phyloP scores from a whole-genome alignment of 2,797 vertebrate species.

The Poecilia gillii region DNA sequence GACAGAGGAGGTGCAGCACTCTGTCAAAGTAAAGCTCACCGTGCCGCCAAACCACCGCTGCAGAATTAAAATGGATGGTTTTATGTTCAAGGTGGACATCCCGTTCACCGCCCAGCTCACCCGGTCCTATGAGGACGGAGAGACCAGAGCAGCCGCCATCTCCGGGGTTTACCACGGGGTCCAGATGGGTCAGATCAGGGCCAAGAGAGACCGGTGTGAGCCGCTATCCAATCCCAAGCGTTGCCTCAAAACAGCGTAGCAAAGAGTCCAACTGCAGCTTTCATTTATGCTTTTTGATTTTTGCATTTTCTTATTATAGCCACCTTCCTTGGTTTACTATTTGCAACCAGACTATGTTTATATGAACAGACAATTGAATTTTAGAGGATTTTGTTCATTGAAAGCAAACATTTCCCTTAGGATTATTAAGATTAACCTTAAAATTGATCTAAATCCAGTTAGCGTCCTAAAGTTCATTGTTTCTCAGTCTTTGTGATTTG shows the following conservation, averaged over 20 bases:
- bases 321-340: neutral
- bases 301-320: neutral
- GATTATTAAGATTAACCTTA: no score
- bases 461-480: neutral
- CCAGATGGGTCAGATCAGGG: slow-evolving; percentile 56
- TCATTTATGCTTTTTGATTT: neutral
- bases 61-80: slow-evolving; percentile 50
- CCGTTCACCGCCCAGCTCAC: slow-evolving; percentile 61
- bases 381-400: neutral
- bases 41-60: slow-evolving; percentile 59
- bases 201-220: neutral
- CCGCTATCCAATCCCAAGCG: neutral
- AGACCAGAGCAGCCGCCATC: slow-evolving; percentile 46
- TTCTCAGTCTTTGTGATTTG: neutral
- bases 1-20: accelerated
- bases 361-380: neutral
- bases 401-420: neutral
- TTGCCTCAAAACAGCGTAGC: neutral
- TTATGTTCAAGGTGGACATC: slow-evolving; percentile 48
- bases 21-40: accelerated
- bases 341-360: neutral
- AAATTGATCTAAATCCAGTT: neutral
- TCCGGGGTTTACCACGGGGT: slow-evolving; percentile 52
- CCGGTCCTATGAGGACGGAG: slow-evolving; percentile 55
- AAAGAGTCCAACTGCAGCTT: neutral